These are phyloP conservation scores for Ophthalmolycus amberensis DNA, from an alignment of 2,113 vertebrate genomes.

Conservation along the genomic window DNA sequence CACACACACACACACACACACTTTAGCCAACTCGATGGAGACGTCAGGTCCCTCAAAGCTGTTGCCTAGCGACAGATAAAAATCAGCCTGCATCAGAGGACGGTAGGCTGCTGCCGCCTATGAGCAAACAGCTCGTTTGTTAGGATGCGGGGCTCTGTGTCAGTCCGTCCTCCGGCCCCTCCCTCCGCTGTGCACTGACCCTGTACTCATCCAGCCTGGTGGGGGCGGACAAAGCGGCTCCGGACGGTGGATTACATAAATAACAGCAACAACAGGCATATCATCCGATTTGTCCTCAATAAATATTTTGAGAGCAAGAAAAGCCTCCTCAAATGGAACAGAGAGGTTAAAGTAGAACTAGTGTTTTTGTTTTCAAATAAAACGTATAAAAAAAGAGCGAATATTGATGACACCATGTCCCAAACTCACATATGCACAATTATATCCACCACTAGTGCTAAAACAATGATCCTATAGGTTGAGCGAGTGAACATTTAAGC, in stretches of 20 bases:
- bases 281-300: constrained; percentile 38
- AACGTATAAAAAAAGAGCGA: background rate
- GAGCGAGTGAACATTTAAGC: background rate
- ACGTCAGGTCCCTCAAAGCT: constrained; percentile 67
- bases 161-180: constrained; percentile 8
- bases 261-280: constrained; percentile 9
- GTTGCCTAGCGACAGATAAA: constrained; percentile 84
- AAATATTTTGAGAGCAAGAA: constrained; percentile 15
- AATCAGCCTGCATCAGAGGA: constrained; percentile 72
- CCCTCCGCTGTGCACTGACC: constrained; percentile 23
- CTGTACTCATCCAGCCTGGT: constrained; percentile 1
- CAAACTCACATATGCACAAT: no score
- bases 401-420: background rate
- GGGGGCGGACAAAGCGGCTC: constrained; percentile 8
- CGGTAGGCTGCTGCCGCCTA: constrained; percentile 43
- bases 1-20: constrained; percentile 9
- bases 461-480: background rate
- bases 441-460: background rate
- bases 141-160: constrained; percentile 43
- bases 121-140: constrained; percentile 66
- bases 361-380: background rate
- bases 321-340: background rate
- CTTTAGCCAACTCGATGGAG: constrained; percentile 44
- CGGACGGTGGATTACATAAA: constrained; percentile 45
- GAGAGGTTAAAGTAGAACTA: background rate